Conservation (phyloP, 92 coral and sea anemone genomes). For the Micromussa lordhowensis region DNA sequence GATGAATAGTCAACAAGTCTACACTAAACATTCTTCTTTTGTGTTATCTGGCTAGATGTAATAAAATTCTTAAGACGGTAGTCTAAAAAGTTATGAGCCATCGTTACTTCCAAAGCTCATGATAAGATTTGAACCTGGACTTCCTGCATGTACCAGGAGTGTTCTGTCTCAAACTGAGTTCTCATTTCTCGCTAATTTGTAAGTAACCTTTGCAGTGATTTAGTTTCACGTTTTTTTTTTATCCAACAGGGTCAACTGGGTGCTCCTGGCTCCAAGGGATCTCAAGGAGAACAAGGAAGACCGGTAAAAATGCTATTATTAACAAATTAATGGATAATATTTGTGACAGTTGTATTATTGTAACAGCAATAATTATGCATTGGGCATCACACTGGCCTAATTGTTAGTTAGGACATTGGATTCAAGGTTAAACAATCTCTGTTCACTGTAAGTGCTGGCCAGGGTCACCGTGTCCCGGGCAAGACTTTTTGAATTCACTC, state of each 20-base stretch:
- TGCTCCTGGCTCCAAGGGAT: neutral
- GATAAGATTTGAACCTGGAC: no score
- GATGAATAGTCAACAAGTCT: neutral
- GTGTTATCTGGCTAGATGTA: neutral
- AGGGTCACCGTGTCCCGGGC: neutral
- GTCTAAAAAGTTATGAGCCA: no score
- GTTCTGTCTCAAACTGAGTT: no score
- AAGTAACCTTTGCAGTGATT: neutral
- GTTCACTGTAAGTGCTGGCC: neutral
- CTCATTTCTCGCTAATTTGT: neutral
- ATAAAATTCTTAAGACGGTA: no score
- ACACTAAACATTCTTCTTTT: neutral
- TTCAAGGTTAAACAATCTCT: no score
- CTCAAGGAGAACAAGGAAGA: conserved; percentile 4
- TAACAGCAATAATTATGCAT: no score
- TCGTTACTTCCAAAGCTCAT: no score
- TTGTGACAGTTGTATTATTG: neutral
- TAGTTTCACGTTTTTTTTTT: neutral
- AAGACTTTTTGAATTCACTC: neutral
- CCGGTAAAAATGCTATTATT: neutral
- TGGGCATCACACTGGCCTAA: no score
- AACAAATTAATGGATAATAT: no score
- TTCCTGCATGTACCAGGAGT: no score
- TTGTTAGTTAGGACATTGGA: no score
- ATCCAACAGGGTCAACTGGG: conserved; percentile 1